These are phyloP conservation scores for Odontamblyopus lacepedii DNA, from an alignment of 2,797 vertebrate genomes.

Conservation along the genomic window DNA sequence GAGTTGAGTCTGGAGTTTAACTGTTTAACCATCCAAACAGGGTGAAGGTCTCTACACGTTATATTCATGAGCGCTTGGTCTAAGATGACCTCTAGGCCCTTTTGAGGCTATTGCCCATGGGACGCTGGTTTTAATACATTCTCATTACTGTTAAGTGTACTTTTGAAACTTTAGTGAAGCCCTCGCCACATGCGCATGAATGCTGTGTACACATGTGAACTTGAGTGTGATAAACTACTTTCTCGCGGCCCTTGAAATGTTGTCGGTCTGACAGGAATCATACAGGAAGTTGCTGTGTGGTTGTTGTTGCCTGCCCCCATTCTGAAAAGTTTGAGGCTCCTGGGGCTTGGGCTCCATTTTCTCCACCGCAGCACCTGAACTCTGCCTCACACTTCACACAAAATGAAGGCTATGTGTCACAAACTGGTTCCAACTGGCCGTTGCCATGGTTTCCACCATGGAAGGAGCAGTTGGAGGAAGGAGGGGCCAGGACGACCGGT, in stretches of 20 bases:
- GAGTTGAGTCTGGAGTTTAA: background rate
- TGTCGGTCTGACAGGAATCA: slow-evolving; percentile 67
- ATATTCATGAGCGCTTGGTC: background rate
- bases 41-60: background rate
- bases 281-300: slow-evolving; percentile 68
- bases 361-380: slow-evolving; percentile 82
- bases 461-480: slow-evolving; percentile 80
- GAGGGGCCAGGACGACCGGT: slow-evolving; percentile 64
- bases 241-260: slow-evolving; percentile 33
- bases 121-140: background rate
- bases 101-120: no score
- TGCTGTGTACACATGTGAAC: background rate
- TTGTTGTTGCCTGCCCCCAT: slow-evolving; percentile 55
- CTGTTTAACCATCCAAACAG: no score
- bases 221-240: slow-evolving; percentile 41
- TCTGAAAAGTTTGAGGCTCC: slow-evolving; percentile 73
- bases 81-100: background rate
- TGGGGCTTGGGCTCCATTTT: slow-evolving; percentile 81
- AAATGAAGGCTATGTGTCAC: slow-evolving; percentile 89
- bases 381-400: slow-evolving; percentile 83
- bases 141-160: background rate
- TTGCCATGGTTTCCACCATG: slow-evolving; percentile 89
- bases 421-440: slow-evolving; percentile 89
- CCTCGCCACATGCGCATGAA: background rate
- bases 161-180: background rate